Evolutionary conservation across 2,888 invertebrate species (phyloP).

Genomic region (Temnothorax unifasciatus): DNA sequence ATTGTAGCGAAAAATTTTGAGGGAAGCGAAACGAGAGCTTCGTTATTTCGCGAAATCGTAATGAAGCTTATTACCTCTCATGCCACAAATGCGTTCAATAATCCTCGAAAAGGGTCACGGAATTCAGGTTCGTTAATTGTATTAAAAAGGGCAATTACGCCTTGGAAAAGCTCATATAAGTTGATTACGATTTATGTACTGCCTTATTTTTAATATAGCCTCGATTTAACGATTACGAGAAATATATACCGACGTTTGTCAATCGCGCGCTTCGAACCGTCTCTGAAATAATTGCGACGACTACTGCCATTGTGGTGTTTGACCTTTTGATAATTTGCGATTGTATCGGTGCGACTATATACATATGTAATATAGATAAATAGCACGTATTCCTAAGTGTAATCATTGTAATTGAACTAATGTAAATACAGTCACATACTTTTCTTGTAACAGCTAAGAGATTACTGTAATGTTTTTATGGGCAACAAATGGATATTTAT

Average conservation of each 20-base stretch:
- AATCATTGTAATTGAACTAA: conserved; percentile 74
- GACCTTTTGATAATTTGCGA: conserved; percentile 40
- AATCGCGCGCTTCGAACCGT: conserved; percentile 28
- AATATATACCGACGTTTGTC: conserved; percentile 7
- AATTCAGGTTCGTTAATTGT: background rate
- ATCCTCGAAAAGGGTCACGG: background rate
- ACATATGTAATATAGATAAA: conserved; percentile 78
- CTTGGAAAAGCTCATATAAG: background rate
- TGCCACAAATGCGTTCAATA: conserved; percentile 41
- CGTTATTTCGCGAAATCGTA: conserved; percentile 18
- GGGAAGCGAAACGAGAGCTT: background rate
- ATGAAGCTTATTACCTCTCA: conserved; percentile 19
- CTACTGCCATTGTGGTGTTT: conserved; percentile 63
- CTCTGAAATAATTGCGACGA: conserved; percentile 19
- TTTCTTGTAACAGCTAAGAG: conserved; percentile 70
- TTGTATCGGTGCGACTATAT: conserved; percentile 62
- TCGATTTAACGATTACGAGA: conserved; percentile 11
- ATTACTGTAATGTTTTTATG: conserved; percentile 81
- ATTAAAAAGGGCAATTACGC: background rate
- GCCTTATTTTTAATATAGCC: conserved; percentile 37
- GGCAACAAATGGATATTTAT: conserved; percentile 77
- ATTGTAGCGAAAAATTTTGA: conserved; percentile 11
- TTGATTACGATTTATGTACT: conserved; percentile 38
- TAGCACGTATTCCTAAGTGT: conserved; percentile 67
- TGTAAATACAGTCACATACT: conserved; percentile 77